These are phyloP conservation scores for Teleogryllus occipitalis DNA, from an alignment of 1,140 invertebrate genomes.

Conservation along the genomic window DNA sequence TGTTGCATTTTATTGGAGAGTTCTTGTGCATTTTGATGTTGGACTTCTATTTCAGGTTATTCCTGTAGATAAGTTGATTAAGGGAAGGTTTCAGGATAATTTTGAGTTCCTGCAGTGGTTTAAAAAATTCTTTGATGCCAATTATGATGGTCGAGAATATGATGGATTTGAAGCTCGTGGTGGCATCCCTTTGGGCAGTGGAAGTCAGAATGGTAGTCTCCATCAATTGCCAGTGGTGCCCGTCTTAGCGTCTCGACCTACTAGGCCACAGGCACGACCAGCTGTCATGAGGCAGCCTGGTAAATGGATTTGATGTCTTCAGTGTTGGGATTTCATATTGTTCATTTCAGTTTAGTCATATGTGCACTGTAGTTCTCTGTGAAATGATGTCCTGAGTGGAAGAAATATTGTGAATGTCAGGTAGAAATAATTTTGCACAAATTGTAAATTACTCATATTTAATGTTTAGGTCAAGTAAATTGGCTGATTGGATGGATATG, in stretches of 20 bases:
- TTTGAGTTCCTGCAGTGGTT: conserved; percentile 99
- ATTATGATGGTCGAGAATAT: conserved; percentile 94
- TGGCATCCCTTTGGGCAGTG: conserved; percentile 58
- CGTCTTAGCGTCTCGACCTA: conserved; percentile 23
- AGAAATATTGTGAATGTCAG: no score
- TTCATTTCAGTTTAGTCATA: background rate
- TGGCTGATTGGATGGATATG: no score
- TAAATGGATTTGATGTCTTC: conserved; percentile 8
- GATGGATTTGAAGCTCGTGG: conserved; percentile 80
- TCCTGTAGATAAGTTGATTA: conserved; percentile 94
- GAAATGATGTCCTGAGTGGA: no score
- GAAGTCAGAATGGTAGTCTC: conserved; percentile 20
- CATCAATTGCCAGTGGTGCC: conserved; percentile 20
- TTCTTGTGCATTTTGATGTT: background rate
- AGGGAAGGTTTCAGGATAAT: conserved; percentile 97
- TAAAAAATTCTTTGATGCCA: conserved; percentile 99
- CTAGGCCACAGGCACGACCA: conserved; percentile 24
- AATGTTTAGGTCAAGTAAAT: no score
- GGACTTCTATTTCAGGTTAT: conserved; percentile 65
- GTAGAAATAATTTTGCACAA: no score
- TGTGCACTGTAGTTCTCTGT: background rate
- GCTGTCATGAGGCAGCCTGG: conserved; percentile 23
- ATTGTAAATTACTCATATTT: no score
- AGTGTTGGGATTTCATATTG: background rate
- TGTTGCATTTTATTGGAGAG: background rate